These are phyloP conservation scores for Drosophila limbata DNA, from an alignment of 2,888 invertebrate species.

Conservation along the genomic window DNA sequence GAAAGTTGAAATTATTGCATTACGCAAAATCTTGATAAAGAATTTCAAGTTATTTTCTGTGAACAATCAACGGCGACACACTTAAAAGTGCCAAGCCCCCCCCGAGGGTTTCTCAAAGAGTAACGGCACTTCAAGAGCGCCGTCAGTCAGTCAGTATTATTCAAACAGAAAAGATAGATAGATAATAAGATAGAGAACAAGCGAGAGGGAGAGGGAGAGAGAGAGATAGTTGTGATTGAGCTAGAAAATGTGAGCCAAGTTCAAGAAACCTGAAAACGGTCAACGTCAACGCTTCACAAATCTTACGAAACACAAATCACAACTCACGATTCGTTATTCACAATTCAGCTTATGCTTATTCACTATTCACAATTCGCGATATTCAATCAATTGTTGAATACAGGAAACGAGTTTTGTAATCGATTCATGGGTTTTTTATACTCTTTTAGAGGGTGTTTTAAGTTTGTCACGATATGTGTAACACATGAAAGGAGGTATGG, in stretches of 20 bases:
- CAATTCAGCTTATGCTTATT: conserved; percentile 2
- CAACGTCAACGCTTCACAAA: conserved; percentile 14
- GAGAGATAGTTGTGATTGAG: conserved; percentile 12
- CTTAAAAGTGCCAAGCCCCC: conserved; percentile 35
- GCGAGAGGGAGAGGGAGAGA: background rate
- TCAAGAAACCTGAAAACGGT: conserved; percentile 49
- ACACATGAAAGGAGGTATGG: too few relatives aligned
- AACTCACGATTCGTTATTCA: conserved; percentile 10
- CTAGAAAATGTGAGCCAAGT: conserved; percentile 40
- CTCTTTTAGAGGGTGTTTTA: background rate
- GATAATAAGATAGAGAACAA: background rate
- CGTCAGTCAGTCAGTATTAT: conserved; percentile 34
- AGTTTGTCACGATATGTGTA: background rate
- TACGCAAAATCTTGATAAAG: conserved; percentile 63
- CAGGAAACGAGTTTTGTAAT: conserved; percentile 66
- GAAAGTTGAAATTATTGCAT: conserved; percentile 48
- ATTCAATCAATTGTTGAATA: conserved; percentile 24
- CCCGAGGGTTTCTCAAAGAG: conserved; percentile 26
- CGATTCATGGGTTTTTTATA: conserved; percentile 7
- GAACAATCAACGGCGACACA: conserved; percentile 48
- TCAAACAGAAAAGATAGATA: background rate
- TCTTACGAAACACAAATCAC: background rate
- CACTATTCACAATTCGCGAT: conserved; percentile 28
- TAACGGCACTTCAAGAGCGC: conserved; percentile 53
- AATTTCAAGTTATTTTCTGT: conserved; percentile 47